Conservation (phyloP, 2,113 vertebrate genomes). For the Carassius gibelio region DNA sequence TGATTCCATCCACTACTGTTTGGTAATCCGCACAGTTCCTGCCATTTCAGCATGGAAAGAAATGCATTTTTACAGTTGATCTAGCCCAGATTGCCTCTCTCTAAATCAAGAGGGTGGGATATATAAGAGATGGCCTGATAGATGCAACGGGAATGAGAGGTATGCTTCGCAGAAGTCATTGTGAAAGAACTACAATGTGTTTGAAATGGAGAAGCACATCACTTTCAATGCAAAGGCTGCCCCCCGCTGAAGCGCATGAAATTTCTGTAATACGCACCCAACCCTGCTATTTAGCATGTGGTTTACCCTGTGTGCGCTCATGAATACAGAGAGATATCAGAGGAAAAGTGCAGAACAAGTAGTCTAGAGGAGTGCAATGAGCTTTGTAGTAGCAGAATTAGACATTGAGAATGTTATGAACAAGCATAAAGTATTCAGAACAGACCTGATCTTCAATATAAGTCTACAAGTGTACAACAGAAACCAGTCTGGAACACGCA, state of each 20-base stretch:
- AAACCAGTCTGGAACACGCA: background rate
- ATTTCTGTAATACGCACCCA: conserved; percentile 35
- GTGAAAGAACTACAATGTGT: conserved; percentile 13
- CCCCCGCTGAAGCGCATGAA: conserved; percentile 17
- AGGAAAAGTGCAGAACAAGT: conserved; percentile 5
- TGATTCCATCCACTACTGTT: conserved; percentile 5
- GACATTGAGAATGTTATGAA: background rate
- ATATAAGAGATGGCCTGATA: conserved; percentile 41
- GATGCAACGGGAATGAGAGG: conserved; percentile 27
- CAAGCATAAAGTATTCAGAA: background rate
- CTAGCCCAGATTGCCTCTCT: conserved; percentile 25
- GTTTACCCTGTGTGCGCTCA: background rate
- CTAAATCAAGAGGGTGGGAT: background rate
- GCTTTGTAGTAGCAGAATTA: background rate
- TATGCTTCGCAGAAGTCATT: conserved; percentile 12
- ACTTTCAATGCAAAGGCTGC: conserved; percentile 4
- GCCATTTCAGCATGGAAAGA: conserved; percentile 45
- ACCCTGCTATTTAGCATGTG: conserved; percentile 21
- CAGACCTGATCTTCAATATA: background rate
- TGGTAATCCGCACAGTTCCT: conserved; percentile 32
- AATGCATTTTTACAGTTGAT: conserved; percentile 51
- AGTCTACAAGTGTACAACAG: background rate
- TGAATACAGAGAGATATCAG: conserved; percentile 19
- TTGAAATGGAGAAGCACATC: conserved; percentile 29
- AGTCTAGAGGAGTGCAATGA: background rate